Evolutionary conservation across 2,797 vertebrate genomes (phyloP).

Genomic region (Phyllotis vaccarum): DNA sequence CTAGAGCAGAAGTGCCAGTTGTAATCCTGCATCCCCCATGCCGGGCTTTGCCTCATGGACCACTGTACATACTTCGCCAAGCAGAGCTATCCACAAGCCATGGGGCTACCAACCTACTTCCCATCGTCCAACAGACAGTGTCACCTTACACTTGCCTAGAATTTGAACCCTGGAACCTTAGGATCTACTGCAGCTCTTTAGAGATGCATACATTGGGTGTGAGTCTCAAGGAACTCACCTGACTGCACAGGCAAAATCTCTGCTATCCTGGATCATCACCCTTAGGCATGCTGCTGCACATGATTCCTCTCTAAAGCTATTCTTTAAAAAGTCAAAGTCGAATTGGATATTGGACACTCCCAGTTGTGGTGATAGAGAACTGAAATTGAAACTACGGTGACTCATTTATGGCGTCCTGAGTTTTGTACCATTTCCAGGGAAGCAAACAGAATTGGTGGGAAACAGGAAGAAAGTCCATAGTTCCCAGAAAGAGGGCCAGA

Average conservation of each 20-base stretch:
- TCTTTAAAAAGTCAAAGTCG: not conserved
- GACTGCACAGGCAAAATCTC: not conserved
- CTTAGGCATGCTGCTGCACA: not conserved
- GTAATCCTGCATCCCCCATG: not conserved
- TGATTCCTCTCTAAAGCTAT: not conserved
- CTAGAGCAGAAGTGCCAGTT: fast-evolving
- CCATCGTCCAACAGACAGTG: fast-evolving
- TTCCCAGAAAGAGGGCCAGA: not conserved
- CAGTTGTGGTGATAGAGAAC: not conserved
- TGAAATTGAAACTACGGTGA: not conserved
- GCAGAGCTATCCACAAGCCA: fast-evolving
- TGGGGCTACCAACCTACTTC: not conserved
- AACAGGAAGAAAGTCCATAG: no score
- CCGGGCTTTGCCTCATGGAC: not conserved
- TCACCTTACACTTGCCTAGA: no score
- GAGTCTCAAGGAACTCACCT: not conserved
- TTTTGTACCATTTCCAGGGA: not conserved
- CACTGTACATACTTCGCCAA: fast-evolving
- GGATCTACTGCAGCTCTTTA: not conserved
- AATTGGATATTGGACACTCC: not conserved
- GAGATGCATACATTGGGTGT: not conserved
- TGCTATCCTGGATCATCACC: not conserved
- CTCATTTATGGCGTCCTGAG: not conserved
- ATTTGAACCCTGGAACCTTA: not conserved
- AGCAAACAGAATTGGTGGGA: not conserved